These are phyloP conservation scores for Anableps anableps DNA, from an alignment of 2,797 vertebrate genomes.

Conservation along the genomic window DNA sequence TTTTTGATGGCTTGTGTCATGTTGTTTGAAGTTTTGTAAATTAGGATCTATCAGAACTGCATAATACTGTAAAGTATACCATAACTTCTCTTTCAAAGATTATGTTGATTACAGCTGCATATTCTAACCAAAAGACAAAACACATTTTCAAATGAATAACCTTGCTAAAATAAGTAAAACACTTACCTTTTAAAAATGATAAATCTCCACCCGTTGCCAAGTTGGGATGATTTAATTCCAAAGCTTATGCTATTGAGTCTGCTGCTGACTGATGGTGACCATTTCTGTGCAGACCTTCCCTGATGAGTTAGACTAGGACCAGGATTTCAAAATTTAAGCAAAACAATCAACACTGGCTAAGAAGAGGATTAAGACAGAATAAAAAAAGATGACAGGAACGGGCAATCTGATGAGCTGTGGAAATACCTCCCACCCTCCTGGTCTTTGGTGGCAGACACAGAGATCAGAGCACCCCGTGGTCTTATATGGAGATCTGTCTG, in stretches of 20 bases:
- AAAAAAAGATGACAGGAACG: constrained; percentile 27
- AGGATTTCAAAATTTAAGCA: constrained; percentile 3
- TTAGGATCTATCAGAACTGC: not conserved
- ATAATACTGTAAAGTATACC: not conserved
- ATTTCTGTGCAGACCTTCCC: constrained; percentile 53
- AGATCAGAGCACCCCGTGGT: constrained; percentile 66
- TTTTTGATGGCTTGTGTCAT: not conserved
- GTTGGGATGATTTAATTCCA: constrained; percentile 63
- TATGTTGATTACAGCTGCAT: not conserved
- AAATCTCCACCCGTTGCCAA: constrained; percentile 25
- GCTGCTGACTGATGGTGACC: constrained; percentile 48
- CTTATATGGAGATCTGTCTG: constrained; percentile 71
- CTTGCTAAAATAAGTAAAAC: not conserved
- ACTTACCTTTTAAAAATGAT: constrained; percentile 64
- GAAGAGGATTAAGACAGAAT: constrained; percentile 10
- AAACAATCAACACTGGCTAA: not conserved
- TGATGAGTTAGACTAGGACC: constrained; percentile 35
- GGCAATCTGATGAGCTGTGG: constrained; percentile 39
- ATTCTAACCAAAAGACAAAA: not conserved
- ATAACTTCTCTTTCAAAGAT: not conserved
- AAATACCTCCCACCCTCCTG: constrained; percentile 55
- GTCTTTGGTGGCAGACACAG: constrained; percentile 51
- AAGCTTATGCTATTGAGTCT: constrained; percentile 43
- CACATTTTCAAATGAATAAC: not conserved
- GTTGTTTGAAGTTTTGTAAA: not conserved